Conservation (phyloP, 2,888 invertebrate genomes). For the Hypselothyrea guttata region DNA sequence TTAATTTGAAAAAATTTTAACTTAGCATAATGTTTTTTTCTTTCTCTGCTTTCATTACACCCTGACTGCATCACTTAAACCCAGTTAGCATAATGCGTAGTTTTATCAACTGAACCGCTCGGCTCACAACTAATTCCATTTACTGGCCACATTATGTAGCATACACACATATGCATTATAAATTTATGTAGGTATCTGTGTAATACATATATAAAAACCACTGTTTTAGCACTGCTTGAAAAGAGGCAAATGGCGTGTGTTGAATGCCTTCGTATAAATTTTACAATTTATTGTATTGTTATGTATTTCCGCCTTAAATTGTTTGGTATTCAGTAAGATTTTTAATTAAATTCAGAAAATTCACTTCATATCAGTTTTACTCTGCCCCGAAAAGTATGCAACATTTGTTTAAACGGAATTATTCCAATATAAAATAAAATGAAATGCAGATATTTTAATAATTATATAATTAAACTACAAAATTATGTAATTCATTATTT, state of each 20-base stretch:
- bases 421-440: slow-evolving; percentile 2
- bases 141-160: slow-evolving; percentile 44
- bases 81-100: slow-evolving; percentile 20
- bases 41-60: slow-evolving; percentile 2
- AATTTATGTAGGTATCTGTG: neutral
- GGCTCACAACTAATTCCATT: slow-evolving; percentile 34
- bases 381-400: slow-evolving; percentile 5
- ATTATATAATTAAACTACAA: too few species aligned
- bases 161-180: neutral
- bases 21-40: neutral
- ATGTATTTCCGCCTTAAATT: too few species aligned
- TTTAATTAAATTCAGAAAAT: neutral
- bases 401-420: slow-evolving; percentile 7
- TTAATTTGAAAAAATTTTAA: too few species aligned
- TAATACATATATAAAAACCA: slow-evolving; percentile 18
- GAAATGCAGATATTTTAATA: neutral
- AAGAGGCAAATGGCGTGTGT: too few species aligned
- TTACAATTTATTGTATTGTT: too few species aligned
- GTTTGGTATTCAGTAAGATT: neutral
- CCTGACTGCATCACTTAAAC: slow-evolving; percentile 1
- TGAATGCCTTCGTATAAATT: too few species aligned
- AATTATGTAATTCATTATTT: too few species aligned
- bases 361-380: slow-evolving; percentile 5
- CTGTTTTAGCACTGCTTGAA: too few species aligned
- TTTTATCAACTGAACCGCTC: slow-evolving; percentile 3